phyloP scores from a whole-genome alignment of 1,140 invertebrate species.

The Leptinotarsa defecta region DNA sequence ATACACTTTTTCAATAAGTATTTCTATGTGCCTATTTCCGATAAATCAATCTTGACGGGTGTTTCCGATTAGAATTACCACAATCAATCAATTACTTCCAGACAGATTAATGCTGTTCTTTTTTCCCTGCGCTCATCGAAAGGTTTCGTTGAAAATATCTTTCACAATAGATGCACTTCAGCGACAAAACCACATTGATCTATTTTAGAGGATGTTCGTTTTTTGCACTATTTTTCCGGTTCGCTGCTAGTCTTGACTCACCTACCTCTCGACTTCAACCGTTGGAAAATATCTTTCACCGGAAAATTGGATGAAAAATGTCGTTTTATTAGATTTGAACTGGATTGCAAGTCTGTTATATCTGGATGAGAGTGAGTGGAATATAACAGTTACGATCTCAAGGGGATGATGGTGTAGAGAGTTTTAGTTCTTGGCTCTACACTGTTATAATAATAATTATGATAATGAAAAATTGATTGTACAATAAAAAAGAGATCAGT shows the following conservation, averaged over 20 bases:
- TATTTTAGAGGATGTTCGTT: not conserved
- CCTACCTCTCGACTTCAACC: slow-evolving; percentile 1
- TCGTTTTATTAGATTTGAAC: slow-evolving; percentile 3
- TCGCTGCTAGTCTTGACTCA: not conserved
- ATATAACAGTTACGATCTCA: too few relatives aligned
- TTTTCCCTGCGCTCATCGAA: not conserved
- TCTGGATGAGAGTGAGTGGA: not conserved
- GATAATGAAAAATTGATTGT: too few relatives aligned
- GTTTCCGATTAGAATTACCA: too few relatives aligned
- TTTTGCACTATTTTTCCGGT: not conserved
- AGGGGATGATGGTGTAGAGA: too few relatives aligned
- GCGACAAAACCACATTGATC: slow-evolving; percentile 5
- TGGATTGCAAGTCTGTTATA: not conserved
- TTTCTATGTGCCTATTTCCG: too few relatives aligned
- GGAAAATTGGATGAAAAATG: slow-evolving; percentile 3
- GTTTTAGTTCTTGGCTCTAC: too few relatives aligned
- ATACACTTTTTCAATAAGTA: too few relatives aligned
- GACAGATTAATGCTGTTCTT: not conserved
- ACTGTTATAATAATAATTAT: too few relatives aligned
- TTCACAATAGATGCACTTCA: not conserved
- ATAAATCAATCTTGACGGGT: too few relatives aligned
- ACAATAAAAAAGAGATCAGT: too few relatives aligned
- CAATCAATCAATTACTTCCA: not conserved
- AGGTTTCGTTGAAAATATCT: not conserved
- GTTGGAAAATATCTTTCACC: slow-evolving; percentile 2